A percentile compares a stretch with the other conserved stretches of the same genome.
Conservation (phyloP, 2,113 vertebrate species). For the Corydoras maculifer region DNA sequence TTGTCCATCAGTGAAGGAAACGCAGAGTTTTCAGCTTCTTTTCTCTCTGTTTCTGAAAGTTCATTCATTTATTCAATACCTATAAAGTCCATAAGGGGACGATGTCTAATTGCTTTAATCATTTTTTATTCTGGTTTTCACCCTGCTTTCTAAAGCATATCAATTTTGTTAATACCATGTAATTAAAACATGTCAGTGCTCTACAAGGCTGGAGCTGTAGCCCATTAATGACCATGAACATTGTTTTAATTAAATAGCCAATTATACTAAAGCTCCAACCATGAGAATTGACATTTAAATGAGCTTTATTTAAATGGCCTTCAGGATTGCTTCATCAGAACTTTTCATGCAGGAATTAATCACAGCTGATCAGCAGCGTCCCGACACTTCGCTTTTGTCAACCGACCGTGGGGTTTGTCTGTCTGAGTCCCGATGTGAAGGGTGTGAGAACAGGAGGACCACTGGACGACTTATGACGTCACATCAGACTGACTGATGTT, state of each 20-base stretch:
- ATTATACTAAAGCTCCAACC: slow-evolving; percentile 99
- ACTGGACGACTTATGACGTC: too few species aligned
- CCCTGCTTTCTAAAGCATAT: slow-evolving; percentile 99
- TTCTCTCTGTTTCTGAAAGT: slow-evolving; percentile 66
- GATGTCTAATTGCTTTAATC: slow-evolving; percentile 99
- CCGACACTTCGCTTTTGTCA: slow-evolving; percentile 18
- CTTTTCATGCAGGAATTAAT: slow-evolving; percentile 97
- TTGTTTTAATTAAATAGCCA: slow-evolving; percentile 99
- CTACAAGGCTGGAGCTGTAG: slow-evolving; percentile 97
- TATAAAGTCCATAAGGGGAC: slow-evolving; percentile 80
- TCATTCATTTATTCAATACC: slow-evolving; percentile 75
- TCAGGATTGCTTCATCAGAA: slow-evolving; percentile 99
- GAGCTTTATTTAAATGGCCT: slow-evolving; percentile 99
- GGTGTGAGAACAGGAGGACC: too few species aligned
- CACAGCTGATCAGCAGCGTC: slow-evolving; percentile 51
- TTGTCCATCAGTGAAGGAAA: slow-evolving; percentile 49
- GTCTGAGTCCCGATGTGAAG: too few species aligned
- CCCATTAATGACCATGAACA: slow-evolving; percentile 99
- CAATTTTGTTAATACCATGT: slow-evolving; percentile 99
- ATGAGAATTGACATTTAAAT: slow-evolving; percentile 99
- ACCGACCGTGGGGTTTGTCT: neutral
- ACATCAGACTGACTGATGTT: too few species aligned
- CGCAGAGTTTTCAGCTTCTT: slow-evolving; percentile 57
- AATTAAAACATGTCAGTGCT: slow-evolving; percentile 99
- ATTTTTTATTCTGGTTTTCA: slow-evolving; percentile 89